Conservation (phyloP, 2,888 invertebrate genomes). For the Laspeyria flexula region DNA sequence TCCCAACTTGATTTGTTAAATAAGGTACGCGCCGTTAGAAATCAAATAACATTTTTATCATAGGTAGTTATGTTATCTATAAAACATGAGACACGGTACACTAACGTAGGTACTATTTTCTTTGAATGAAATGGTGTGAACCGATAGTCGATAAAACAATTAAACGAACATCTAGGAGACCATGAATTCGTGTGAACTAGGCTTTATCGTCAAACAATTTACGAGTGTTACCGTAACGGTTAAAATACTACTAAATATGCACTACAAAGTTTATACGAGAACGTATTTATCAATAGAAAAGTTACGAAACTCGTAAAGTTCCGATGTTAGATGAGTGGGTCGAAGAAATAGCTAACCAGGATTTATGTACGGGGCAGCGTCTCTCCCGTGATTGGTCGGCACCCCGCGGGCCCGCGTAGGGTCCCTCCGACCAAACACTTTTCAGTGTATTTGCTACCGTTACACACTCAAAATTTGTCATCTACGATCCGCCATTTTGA, state of each 20-base stretch:
- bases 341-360: conserved; percentile 18
- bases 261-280: not conserved
- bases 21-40: conserved; percentile 28
- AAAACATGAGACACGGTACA: conserved; percentile 34
- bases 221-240: conserved; percentile 9
- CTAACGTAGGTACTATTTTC: conserved; percentile 18
- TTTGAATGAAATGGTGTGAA: conserved; percentile 34
- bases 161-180: conserved; percentile 15
- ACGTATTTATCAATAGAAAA: conserved; percentile 1
- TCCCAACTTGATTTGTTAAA: not conserved
- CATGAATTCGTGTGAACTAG: conserved; percentile 18
- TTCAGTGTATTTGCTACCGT: conserved; percentile 39
- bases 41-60: conserved; percentile 38
- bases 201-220: conserved; percentile 10
- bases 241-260: conserved; percentile 6
- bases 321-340: conserved; percentile 6
- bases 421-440: conserved; percentile 43
- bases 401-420: conserved; percentile 45
- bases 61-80: conserved; percentile 38
- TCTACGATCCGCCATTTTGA: conserved; percentile 60
- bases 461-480: conserved; percentile 42
- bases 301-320: conserved; percentile 11
- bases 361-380: conserved; percentile 22
- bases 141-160: conserved; percentile 27
- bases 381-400: conserved; percentile 44